Percentiles rank a stretch among this genome's conserved stretches.
phyloP scores from a whole-genome alignment of 2,797 vertebrate species.

The Coregonus ussuriensis region DNA sequence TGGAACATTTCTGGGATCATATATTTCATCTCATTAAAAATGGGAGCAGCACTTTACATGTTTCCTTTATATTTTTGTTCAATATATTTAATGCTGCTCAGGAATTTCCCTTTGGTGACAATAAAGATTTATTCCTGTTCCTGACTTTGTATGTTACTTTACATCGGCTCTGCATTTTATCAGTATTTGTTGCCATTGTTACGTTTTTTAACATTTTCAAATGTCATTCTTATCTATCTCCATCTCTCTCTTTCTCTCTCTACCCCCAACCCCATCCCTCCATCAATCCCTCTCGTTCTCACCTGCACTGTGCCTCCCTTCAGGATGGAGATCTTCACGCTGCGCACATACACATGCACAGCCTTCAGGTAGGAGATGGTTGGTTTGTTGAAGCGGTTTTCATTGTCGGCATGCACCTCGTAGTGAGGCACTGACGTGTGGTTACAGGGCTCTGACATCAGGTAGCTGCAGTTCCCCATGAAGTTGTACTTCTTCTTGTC shows the following conservation, averaged over 20 bases:
- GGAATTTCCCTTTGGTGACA: too few relatives aligned
- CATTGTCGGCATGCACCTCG: constrained; percentile 76
- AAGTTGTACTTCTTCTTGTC: constrained; percentile 74
- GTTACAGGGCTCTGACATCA: constrained; percentile 75
- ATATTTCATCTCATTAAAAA: too few relatives aligned
- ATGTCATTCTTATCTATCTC: too few relatives aligned
- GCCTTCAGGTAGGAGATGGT: constrained; percentile 74
- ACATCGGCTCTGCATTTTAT: too few relatives aligned
- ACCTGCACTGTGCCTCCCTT: constrained; percentile 78
- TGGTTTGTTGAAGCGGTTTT: constrained; percentile 72
- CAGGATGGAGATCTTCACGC: constrained; percentile 73
- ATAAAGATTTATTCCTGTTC: background rate
- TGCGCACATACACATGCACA: constrained; percentile 71
- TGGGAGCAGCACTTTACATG: too few relatives aligned
- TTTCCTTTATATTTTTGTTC: too few relatives aligned
- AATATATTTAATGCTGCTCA: too few relatives aligned
- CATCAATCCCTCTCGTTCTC: background rate
- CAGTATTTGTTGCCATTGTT: too few relatives aligned
- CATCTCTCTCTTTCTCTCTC: background rate
- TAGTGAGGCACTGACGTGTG: constrained; percentile 62
- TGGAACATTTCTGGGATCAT: too few relatives aligned
- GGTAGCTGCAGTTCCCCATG: constrained; percentile 83
- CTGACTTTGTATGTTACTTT: background rate
- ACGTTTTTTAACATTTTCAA: background rate
- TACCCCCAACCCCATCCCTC: background rate